Evolutionary conservation across 2,113 vertebrate species (phyloP).

Genomic region (Steatornis caripensis): DNA sequence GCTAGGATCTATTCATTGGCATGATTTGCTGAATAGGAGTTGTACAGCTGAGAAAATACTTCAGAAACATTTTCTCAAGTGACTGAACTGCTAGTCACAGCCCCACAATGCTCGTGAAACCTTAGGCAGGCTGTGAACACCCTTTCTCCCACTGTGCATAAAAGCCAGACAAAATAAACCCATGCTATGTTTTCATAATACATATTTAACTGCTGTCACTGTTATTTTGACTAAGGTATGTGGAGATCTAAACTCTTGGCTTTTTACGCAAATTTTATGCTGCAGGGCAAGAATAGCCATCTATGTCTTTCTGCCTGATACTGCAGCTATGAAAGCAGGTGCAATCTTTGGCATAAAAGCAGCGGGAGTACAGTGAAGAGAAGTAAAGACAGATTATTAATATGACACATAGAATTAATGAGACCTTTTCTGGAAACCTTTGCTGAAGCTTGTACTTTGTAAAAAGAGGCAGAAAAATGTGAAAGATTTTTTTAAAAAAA

Average conservation of each 20-base stretch:
- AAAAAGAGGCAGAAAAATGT: not conserved
- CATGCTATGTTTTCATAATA: not conserved
- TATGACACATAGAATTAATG: constrained; percentile 20
- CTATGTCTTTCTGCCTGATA: not conserved
- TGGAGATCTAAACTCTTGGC: not conserved
- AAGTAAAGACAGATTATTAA: not conserved
- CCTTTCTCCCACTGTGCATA: not conserved
- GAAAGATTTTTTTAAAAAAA: not conserved
- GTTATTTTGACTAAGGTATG: not conserved
- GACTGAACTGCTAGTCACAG: not conserved
- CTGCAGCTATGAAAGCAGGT: not conserved
- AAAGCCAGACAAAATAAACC: not conserved
- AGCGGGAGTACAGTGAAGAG: not conserved
- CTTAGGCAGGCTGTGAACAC: not conserved
- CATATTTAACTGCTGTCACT: not conserved
- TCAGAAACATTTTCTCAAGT: not conserved
- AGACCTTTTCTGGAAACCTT: constrained; percentile 3
- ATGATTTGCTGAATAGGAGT: not conserved
- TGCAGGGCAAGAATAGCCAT: not conserved
- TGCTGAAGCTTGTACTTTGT: not conserved
- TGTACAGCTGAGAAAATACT: not conserved
- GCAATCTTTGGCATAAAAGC: constrained; percentile 7
- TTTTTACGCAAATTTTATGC: not conserved
- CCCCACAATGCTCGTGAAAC: not conserved
- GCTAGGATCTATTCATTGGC: not conserved